A percentile compares a stretch with the other conserved stretches of the same genome.
phyloP scores from a whole-genome alignment of 2,888 invertebrate genomes.

The Steinernema carpocapsae region DNA sequence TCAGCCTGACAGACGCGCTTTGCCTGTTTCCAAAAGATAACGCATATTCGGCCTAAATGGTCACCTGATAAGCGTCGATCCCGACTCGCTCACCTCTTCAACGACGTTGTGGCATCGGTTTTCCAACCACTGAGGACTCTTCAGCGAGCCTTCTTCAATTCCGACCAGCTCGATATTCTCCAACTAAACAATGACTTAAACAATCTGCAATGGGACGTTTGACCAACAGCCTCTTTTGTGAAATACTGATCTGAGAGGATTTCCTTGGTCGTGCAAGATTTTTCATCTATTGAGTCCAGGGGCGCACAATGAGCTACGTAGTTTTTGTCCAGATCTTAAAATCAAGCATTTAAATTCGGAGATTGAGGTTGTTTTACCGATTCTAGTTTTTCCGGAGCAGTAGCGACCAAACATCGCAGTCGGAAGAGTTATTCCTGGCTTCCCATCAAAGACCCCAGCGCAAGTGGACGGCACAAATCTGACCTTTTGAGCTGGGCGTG shows the following conservation, averaged over 20 bases:
- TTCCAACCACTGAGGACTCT: neutral
- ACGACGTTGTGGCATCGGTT: neutral
- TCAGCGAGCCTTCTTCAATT: neutral
- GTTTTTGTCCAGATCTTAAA: neutral
- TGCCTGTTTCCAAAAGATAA: neutral
- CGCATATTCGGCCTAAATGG: neutral
- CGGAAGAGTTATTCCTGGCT: neutral
- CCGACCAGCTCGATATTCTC: neutral
- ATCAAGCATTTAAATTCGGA: too few species aligned
- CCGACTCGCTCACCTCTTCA: neutral
- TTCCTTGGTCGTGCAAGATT: neutral
- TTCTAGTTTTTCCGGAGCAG: slow-evolving; percentile 7
- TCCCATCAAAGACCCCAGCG: neutral
- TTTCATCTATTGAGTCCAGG: neutral
- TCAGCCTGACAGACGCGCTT: neutral
- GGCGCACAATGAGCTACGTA: neutral
- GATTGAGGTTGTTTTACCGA: neutral
- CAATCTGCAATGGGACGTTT: neutral
- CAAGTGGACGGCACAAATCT: neutral
- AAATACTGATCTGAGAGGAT: neutral
- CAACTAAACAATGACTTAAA: neutral
- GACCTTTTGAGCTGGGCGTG: too few species aligned
- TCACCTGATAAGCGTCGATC: neutral
- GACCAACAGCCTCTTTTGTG: neutral
- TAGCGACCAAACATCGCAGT: neutral